These are phyloP conservation scores for Threskiornis aethiopicus DNA, from an alignment of 2,797 vertebrate species.

Conservation along the genomic window DNA sequence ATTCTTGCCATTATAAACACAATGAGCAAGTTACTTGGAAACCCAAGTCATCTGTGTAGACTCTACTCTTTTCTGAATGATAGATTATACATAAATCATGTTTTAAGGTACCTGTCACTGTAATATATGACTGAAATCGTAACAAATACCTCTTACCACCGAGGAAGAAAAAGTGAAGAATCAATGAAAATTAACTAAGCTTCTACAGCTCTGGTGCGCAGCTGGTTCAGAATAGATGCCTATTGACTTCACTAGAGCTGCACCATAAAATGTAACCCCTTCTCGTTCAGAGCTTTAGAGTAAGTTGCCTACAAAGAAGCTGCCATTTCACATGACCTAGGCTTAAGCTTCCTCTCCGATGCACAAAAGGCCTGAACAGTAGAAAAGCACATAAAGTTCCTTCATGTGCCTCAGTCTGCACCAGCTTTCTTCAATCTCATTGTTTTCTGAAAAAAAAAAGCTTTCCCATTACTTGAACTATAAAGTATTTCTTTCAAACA, in stretches of 20 bases:
- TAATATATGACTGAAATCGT: not conserved
- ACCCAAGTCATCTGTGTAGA: not conserved
- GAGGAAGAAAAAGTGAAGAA: not conserved
- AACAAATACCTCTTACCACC: not conserved
- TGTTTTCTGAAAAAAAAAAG: not conserved
- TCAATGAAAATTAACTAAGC: not conserved
- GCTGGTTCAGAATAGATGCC: not conserved
- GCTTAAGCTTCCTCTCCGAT: not conserved
- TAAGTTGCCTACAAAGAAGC: not conserved
- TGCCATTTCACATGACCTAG: not conserved
- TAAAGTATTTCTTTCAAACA: not conserved
- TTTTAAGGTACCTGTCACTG: not conserved
- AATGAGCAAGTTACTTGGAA: slow-evolving; percentile 7
- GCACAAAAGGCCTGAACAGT: not conserved
- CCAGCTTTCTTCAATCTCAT: not conserved
- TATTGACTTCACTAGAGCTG: not conserved
- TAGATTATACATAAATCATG: not conserved
- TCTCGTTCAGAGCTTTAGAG: not conserved
- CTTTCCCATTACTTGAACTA: not conserved
- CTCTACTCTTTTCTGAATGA: not conserved
- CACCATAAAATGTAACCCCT: not conserved
- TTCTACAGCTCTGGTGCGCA: not conserved
- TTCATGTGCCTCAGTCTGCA: not conserved
- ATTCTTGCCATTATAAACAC: not conserved
- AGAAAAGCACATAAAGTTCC: not conserved